Base-by-base conservation (phyloP, 2,888 invertebrate genomes). In the Smittia sp. region DNA sequence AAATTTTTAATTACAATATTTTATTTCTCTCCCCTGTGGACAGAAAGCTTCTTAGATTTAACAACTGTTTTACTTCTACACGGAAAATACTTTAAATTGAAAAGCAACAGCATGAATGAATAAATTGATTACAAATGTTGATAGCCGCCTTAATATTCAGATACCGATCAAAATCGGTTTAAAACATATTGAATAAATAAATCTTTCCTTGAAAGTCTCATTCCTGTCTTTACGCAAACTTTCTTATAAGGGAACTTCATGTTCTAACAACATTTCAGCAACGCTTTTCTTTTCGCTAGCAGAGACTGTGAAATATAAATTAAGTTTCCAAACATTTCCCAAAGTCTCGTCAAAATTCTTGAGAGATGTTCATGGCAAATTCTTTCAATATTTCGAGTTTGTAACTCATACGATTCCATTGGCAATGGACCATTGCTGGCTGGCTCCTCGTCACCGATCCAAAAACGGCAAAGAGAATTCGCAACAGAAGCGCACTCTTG, bases 381-480 rank as follows among this genome's bases (percentile, higher is more conserved):
- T 72, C 72, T 72, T 72, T 72, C 25, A 72, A 72, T 72, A 54
- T 72, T 58, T 72, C 32, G 52, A 72, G 38, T 38, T 72, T 72
- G 72, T 72, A 62, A 25, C 58, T 20, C 22, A 46, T 46, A 46
- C 46, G 69, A 11, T 58, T 58, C 20, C 9, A 20, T 58, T 27
- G n/a, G n/a, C n/a, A n/a, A n/a, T n/a, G n/a, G n/a, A n/a, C 13
- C 4, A 6, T 46, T 46, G 46, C 6, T 58, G 20, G n/a, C 46
- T 72, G 72, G 62, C 72, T 72, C 72, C 39, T 72, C 32, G 54
- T 25, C 63, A 27, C 1, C 38, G 38, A 46, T 13, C 62, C 72
- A n/a, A 72, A 72, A 62, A 72, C 62, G 72, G 72, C 54, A 72
- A 62, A 62, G 3, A 6, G 27, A 63, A 63, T 22, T 63, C 63